A percentile compares a stretch with the other conserved stretches of the same genome.
These are phyloP conservation scores for Porites rus DNA, from an alignment of 92 coral and sea anemone genomes.

Conservation along the genomic window DNA sequence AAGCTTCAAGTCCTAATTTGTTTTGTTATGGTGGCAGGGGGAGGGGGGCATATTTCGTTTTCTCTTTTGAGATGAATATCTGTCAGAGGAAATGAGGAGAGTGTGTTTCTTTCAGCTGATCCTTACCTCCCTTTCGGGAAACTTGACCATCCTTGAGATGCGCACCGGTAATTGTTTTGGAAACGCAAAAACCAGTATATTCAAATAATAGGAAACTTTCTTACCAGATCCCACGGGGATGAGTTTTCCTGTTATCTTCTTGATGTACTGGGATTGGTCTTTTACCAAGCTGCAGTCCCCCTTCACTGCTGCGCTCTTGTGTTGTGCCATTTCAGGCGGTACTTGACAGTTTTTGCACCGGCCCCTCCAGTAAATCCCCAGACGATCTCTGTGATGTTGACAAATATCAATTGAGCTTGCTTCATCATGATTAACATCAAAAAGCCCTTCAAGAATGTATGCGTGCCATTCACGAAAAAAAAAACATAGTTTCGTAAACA, in stretches of 20 bases:
- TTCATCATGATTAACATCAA: conserved; percentile 7
- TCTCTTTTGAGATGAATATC: background rate
- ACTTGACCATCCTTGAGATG: background rate
- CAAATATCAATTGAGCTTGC: background rate
- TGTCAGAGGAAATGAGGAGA: conserved; percentile 14
- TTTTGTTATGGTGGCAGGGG: conserved; percentile 10
- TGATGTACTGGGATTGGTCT: conserved; percentile 29
- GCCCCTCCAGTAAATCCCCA: conserved; percentile 22
- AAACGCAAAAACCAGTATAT: too few relatives aligned
- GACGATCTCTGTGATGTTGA: conserved; percentile 31
- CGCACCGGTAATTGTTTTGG: conserved; percentile 11
- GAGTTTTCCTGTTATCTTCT: too few relatives aligned
- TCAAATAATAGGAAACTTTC: too few relatives aligned
- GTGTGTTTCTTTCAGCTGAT: conserved; percentile 12
- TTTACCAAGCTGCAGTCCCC: conserved; percentile 33
- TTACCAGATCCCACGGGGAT: too few relatives aligned
- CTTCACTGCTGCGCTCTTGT: conserved; percentile 20
- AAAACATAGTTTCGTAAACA: conserved; percentile 3
- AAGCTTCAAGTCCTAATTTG: conserved; percentile 7
- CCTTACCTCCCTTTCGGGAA: conserved; percentile 3
- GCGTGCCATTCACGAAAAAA: background rate
- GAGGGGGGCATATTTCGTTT: conserved; percentile 22
- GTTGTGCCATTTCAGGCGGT: conserved; percentile 35
- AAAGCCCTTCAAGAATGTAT: background rate
- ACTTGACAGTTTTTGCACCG: conserved; percentile 27